A percentile compares a stretch with the other conserved stretches of the same genome.
These are phyloP conservation scores for Pseudococcus viburni DNA, from an alignment of 2,888 invertebrate species.

Conservation along the genomic window DNA sequence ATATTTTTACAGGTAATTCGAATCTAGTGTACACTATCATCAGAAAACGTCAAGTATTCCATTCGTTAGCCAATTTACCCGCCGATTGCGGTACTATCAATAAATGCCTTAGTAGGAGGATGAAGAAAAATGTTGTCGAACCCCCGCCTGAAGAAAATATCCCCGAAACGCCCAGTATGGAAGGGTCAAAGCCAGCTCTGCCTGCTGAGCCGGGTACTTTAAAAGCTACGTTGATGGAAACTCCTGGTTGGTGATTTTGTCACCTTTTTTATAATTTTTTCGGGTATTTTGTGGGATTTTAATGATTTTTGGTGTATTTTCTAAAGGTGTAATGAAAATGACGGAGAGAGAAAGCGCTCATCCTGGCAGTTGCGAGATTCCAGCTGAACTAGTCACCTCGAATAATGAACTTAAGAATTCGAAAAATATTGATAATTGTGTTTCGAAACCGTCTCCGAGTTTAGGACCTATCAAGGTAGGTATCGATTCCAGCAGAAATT, in stretches of 20 bases:
- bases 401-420: constrained; percentile 57
- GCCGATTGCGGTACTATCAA: constrained; percentile 92
- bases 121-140: constrained; percentile 67
- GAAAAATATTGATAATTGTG: constrained; percentile 14
- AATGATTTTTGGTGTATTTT: neutral
- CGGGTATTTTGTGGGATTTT: neutral
- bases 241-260: constrained; percentile 77
- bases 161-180: constrained; percentile 79
- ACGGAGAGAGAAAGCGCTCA: constrained; percentile 96
- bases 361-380: constrained; percentile 69
- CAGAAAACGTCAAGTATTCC: constrained; percentile 97
- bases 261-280: neutral
- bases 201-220: constrained; percentile 93
- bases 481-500: constrained; percentile 20
- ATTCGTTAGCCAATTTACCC: constrained; percentile 96
- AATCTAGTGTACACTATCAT: constrained; percentile 99
- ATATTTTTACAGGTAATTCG: constrained; percentile 82
- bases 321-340: constrained; percentile 86
- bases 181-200: constrained; percentile 85
- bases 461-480: constrained; percentile 31
- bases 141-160: constrained; percentile 38
- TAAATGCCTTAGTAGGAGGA: constrained; percentile 76
- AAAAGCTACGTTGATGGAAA: constrained; percentile 90
- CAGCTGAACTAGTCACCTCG: constrained; percentile 67
- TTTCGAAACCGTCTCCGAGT: constrained; percentile 34